phyloP scores from a whole-genome alignment of 2,113 vertebrate genomes.

The Sinocyclocheilus grahami region DNA sequence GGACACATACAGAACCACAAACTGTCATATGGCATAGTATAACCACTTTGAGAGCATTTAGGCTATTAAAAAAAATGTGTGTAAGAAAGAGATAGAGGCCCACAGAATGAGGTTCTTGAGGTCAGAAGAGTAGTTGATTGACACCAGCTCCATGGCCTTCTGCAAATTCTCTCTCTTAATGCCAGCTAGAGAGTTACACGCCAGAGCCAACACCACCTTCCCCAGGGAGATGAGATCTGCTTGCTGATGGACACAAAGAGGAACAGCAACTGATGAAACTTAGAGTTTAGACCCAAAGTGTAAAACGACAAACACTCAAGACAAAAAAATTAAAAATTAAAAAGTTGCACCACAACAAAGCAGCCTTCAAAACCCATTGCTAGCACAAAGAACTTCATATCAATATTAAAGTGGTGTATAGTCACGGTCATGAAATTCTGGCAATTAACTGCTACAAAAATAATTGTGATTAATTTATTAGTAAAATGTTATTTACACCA shows the following conservation, averaged over 20 bases:
- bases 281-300: neutral
- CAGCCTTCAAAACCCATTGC: no score
- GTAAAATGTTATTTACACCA: neutral
- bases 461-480: neutral
- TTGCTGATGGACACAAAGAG: conserved; percentile 81
- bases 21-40: neutral
- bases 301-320: neutral
- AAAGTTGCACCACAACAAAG: no score
- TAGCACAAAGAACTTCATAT: no score
- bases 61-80: neutral
- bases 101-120: conserved; percentile 99
- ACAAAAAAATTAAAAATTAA: neutral
- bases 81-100: conserved; percentile 62
- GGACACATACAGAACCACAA: neutral
- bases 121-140: conserved; percentile 99
- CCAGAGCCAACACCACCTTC: conserved; percentile 97
- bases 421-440: neutral
- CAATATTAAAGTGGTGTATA: neutral
- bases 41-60: neutral
- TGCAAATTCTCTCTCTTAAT: conserved; percentile 99
- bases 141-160: conserved; percentile 99
- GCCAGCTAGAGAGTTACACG: conserved; percentile 97
- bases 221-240: conserved; percentile 97
- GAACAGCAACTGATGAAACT: neutral
- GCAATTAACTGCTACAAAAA: neutral